Conservation (phyloP, 2,888 invertebrate genomes). For the Noctua janthe region DNA sequence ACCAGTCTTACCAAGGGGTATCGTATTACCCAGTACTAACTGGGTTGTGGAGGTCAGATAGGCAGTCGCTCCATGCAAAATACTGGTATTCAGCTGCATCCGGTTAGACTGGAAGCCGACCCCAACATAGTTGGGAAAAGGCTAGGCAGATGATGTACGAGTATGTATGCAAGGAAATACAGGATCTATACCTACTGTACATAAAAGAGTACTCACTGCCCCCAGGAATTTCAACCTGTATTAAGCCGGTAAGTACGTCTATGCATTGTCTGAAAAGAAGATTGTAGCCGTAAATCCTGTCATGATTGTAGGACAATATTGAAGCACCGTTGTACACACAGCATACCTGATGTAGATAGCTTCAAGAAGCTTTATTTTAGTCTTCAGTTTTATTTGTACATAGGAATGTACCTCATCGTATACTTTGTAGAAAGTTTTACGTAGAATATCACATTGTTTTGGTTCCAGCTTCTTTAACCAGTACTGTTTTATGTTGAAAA, state of each 20-base stretch:
- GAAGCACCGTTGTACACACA: not conserved
- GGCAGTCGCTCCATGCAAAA: too few species aligned
- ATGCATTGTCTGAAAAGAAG: constrained; percentile 92
- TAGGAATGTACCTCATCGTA: constrained; percentile 94
- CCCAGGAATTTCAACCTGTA: constrained; percentile 90
- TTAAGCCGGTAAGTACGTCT: constrained; percentile 94
- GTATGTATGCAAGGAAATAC: not conserved
- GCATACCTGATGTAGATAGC: constrained; percentile 93
- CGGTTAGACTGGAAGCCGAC: too few species aligned
- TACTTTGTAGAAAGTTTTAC: constrained; percentile 92
- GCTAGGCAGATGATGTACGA: too few species aligned
- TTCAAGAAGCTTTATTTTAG: constrained; percentile 95
- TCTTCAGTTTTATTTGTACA: constrained; percentile 92
- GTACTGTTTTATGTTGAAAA: constrained; percentile 79
- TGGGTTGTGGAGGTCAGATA: too few species aligned
- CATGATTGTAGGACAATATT: not conserved
- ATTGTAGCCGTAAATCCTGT: not conserved
- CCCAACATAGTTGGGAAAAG: too few species aligned
- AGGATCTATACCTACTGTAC: not conserved
- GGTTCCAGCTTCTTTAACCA: constrained; percentile 92
- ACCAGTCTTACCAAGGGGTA: too few species aligned
- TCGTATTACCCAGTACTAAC: too few species aligned
- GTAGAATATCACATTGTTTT: constrained; percentile 62
- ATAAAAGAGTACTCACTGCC: constrained; percentile 80
- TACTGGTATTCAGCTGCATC: too few species aligned